A percentile compares a stretch with the other conserved stretches of the same genome.
Conservation (phyloP, 1,140 invertebrate genomes). For the Hormaphis cornu region DNA sequence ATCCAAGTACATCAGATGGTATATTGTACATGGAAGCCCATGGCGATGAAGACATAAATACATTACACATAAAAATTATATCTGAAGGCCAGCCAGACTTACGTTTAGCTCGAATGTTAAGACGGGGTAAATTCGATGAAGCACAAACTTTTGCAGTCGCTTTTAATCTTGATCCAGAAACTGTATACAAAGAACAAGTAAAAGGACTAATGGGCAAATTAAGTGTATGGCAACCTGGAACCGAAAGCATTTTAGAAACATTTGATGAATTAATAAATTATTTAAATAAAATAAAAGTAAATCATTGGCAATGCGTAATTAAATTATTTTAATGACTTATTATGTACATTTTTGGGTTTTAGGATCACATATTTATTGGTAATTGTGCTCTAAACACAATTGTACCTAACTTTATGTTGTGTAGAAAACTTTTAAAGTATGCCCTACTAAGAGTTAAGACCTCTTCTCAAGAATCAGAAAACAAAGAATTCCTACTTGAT, state of each 20-base stretch:
- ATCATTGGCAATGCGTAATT: not conserved
- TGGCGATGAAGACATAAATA: conserved; percentile 36
- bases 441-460: conserved; percentile 11
- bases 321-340: not conserved
- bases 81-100: conserved; percentile 41
- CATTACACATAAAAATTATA: conserved; percentile 42
- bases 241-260: conserved; percentile 33
- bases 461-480: not conserved
- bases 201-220: conserved; percentile 40
- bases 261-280: conserved; percentile 21
- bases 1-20: conserved; percentile 38
- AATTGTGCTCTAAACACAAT: conserved; percentile 43
- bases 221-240: conserved; percentile 37
- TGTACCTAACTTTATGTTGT: conserved; percentile 26
- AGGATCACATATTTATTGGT: conserved; percentile 41
- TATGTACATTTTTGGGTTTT: conserved; percentile 38
- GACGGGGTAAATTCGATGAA: conserved; percentile 42
- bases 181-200: conserved; percentile 42
- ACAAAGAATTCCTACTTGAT: not conserved
- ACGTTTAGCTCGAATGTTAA: conserved; percentile 42
- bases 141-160: conserved; percentile 43
- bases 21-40: conserved; percentile 42
- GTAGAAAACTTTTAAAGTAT: conserved; percentile 27
- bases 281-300: conserved; percentile 28
- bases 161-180: conserved; percentile 41